These are phyloP conservation scores for Olivierus martensii DNA, from an alignment of 1,140 invertebrate species.

Conservation along the genomic window DNA sequence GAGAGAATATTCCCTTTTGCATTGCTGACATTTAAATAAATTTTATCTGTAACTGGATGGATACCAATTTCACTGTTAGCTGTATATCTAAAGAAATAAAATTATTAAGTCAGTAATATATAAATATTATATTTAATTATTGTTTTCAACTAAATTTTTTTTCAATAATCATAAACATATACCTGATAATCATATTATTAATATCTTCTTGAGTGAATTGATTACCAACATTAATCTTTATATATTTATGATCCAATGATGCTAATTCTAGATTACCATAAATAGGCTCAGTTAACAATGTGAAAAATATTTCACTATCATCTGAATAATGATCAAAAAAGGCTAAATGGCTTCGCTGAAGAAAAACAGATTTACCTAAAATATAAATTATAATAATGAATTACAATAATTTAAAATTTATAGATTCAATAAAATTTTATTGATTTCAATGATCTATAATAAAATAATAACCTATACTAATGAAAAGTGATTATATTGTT, in stretches of 20 bases:
- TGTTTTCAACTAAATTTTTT: too few relatives aligned
- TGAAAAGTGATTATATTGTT: too few relatives aligned
- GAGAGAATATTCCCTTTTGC: conserved; percentile 8
- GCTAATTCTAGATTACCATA: conserved; percentile 5
- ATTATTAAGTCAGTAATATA: too few relatives aligned
- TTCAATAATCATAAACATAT: not conserved
- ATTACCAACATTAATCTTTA: not conserved
- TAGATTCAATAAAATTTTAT: too few relatives aligned
- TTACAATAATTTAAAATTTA: too few relatives aligned
- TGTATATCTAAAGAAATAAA: conserved; percentile 4
- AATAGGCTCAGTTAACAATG: conserved; percentile 1
- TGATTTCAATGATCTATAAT: too few relatives aligned
- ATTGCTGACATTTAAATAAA: conserved; percentile 11
- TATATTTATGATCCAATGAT: not conserved
- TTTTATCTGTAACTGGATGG: conserved; percentile 3
- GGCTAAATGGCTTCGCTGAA: conserved; percentile 10
- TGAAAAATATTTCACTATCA: conserved; percentile 4
- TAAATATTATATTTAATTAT: too few relatives aligned
- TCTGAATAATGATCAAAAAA: conserved; percentile 9
- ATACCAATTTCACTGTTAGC: conserved; percentile 5
- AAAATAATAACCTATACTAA: too few relatives aligned
- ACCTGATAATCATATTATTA: conserved; percentile 7
- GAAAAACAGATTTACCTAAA: conserved; percentile 4
- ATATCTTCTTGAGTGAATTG: conserved; percentile 12
- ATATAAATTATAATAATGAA: too few relatives aligned